Conservation (phyloP, 1,140 invertebrate species). For the Anoplophora glabripennis region DNA sequence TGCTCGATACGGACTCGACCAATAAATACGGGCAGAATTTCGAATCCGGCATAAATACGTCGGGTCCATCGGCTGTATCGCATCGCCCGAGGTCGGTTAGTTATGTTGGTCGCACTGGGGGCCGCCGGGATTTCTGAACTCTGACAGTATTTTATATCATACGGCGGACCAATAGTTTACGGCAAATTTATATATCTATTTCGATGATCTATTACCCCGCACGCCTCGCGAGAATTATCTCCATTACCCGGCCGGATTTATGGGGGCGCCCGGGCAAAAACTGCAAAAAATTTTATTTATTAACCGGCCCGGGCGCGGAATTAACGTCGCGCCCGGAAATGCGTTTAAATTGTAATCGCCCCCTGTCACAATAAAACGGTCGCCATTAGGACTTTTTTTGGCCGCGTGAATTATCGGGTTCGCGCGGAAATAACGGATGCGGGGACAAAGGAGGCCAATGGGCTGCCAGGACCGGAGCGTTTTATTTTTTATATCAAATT, state of each 20-base stretch:
- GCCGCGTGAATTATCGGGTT: constrained; percentile 1
- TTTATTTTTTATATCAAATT: no score
- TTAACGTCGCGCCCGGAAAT: no score
- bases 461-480: no score
- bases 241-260: constrained; percentile 16
- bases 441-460: no score
- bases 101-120: constrained; percentile 27
- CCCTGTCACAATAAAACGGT: constrained; percentile 10
- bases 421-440: neutral
- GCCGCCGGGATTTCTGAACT: constrained; percentile 18
- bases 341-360: neutral
- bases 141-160: constrained; percentile 35
- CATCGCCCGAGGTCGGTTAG: constrained; percentile 19
- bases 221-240: constrained; percentile 25
- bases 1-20: neutral
- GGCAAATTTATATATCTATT: constrained; percentile 37
- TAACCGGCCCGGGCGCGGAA: neutral
- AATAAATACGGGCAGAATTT: neutral
- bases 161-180: constrained; percentile 33
- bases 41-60: constrained; percentile 1
- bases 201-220: constrained; percentile 31
- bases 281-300: constrained; percentile 18
- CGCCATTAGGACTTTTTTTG: constrained; percentile 5
- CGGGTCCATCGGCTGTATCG: neutral
- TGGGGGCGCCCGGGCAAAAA: constrained; percentile 14